Conservation (phyloP, 30 jellyfish, hydroid and myxozoan species). For the Haliclystus octoradiatus region DNA sequence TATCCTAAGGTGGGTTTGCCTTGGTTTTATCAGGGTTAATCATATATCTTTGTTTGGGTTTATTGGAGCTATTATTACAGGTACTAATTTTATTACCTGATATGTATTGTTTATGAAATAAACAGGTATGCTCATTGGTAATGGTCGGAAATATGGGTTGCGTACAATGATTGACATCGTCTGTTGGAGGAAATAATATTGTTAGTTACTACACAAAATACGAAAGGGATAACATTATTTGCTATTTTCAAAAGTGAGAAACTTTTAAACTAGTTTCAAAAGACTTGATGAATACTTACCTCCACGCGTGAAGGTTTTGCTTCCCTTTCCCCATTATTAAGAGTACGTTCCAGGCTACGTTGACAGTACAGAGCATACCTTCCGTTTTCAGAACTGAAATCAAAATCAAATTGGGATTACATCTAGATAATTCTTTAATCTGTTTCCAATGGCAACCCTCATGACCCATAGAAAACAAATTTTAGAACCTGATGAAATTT, state of each 20-base stretch:
- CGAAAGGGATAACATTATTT: too few relatives aligned
- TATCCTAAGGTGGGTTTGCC: too few relatives aligned
- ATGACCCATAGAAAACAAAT: background rate
- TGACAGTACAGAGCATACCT: constrained; percentile 87
- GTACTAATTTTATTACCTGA: too few relatives aligned
- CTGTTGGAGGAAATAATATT: constrained; percentile 18
- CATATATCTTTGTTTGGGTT: too few relatives aligned
- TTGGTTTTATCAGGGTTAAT: too few relatives aligned
- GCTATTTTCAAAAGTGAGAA: too few relatives aligned
- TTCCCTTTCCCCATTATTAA: constrained; percentile 83
- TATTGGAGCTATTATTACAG: too few relatives aligned
- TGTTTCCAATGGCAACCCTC: background rate
- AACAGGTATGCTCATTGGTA: constrained; percentile 94
- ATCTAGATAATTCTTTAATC: too few relatives aligned
- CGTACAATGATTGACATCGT: constrained; percentile 71
- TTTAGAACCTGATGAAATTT: background rate
- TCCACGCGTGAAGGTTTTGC: constrained; percentile 90
- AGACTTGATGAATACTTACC: constrained; percentile 9
- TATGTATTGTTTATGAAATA: constrained; percentile 79
- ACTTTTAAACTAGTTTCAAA: too few relatives aligned
- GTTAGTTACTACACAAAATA: background rate
- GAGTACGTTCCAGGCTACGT: constrained; percentile 78
- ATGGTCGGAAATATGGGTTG: constrained; percentile 76
- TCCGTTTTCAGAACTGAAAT: constrained; percentile 77
- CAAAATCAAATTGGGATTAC: too few relatives aligned